A percentile compares a stretch with the other conserved stretches of the same genome.
phyloP scores from a whole-genome alignment of 1,140 invertebrate genomes.

The Philotrypesis tridentata region DNA sequence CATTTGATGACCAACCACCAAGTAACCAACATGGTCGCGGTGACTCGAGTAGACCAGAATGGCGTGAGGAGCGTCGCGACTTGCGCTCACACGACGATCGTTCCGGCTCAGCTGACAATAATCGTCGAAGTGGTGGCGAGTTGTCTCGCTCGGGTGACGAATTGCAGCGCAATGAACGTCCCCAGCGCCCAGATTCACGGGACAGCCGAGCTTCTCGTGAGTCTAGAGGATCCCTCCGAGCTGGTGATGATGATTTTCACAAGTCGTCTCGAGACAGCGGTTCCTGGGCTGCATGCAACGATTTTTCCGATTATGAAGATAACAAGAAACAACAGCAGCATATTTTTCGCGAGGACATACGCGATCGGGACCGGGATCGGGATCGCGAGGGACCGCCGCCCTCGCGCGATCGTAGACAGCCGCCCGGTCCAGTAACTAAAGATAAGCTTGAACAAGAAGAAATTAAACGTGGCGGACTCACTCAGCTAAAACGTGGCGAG shows the following conservation, averaged over 20 bases:
- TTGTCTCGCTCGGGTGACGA: slow-evolving; percentile 53
- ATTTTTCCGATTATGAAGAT: slow-evolving; percentile 72
- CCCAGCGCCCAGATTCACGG: slow-evolving; percentile 77
- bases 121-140: slow-evolving; percentile 47
- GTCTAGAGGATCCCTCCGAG: slow-evolving; percentile 72
- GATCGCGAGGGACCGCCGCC: slow-evolving; percentile 70
- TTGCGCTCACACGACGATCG: slow-evolving; percentile 52
- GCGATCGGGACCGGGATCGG: slow-evolving; percentile 57
- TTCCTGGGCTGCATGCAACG: slow-evolving; percentile 71
- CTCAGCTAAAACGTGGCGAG: slow-evolving; percentile 73
- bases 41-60: slow-evolving; percentile 55
- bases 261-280: slow-evolving; percentile 59
- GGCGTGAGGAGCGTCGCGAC: slow-evolving; percentile 64
- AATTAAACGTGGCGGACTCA: slow-evolving; percentile 72
- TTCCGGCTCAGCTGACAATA: slow-evolving; percentile 52
- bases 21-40: slow-evolving; percentile 35
- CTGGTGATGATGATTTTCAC: slow-evolving; percentile 68
- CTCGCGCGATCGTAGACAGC: slow-evolving; percentile 69
- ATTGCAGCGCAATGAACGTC: slow-evolving; percentile 64
- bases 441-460: slow-evolving; percentile 79
- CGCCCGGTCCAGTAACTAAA: slow-evolving; percentile 77
- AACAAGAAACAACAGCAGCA: slow-evolving; percentile 57
- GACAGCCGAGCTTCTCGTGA: slow-evolving; percentile 75
- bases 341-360: slow-evolving; percentile 51
- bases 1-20: slow-evolving; percentile 47